Conservation (phyloP, 2,888 invertebrate species). For the Ichneumoninae sp. region DNA sequence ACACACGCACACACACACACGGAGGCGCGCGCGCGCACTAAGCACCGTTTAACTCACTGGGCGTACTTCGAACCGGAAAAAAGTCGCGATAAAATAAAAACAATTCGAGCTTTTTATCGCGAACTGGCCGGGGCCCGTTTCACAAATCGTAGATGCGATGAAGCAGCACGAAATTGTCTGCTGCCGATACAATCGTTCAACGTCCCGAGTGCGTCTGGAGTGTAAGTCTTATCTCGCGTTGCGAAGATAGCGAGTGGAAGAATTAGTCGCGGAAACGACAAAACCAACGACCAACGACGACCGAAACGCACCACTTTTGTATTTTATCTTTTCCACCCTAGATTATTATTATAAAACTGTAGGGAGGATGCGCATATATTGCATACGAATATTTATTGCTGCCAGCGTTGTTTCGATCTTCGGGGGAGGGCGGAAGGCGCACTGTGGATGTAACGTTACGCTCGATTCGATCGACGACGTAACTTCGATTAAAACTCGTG, state of each 20-base stretch:
- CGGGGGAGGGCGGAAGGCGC: neutral
- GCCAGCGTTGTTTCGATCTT: neutral
- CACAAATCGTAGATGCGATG: neutral
- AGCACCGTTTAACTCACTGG: neutral
- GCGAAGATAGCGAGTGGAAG: slow-evolving; percentile 9
- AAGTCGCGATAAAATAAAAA: neutral
- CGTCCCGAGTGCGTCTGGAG: slow-evolving; percentile 18
- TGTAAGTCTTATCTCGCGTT: slow-evolving; percentile 33
- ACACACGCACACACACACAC: neutral
- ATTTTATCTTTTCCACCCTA: neutral
- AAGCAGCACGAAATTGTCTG: neutral
- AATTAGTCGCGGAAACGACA: neutral
- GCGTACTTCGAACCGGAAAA: neutral
- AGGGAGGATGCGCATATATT: neutral
- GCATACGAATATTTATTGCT: neutral
- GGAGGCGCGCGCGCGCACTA: neutral
- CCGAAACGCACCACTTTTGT: slow-evolving; percentile 4
- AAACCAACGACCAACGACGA: neutral
- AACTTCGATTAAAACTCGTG: slow-evolving; percentile 1
- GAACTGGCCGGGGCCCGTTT: neutral
- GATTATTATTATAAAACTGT: neutral
- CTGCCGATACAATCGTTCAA: slow-evolving; percentile 29
- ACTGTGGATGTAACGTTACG: neutral
- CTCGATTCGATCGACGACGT: neutral
- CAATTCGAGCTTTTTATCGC: neutral